Percentiles rank a stretch among this genome's conserved stretches.
phyloP scores from a whole-genome alignment of 2,113 vertebrate genomes.

The Lanius collurio region DNA sequence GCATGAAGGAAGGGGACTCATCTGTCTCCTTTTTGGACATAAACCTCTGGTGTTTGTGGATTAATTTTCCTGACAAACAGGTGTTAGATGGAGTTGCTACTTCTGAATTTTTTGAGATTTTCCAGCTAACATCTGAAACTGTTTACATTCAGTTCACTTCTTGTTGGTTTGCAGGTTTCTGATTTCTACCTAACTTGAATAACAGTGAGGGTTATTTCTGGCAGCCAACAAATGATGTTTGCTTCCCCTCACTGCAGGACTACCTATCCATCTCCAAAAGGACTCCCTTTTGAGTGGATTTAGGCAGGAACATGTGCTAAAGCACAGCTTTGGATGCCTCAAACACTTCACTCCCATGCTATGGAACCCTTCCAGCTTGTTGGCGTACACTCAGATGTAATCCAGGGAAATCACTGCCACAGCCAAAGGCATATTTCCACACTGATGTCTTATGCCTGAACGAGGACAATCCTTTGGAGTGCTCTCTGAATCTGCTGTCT shows the following conservation, averaged over 20 bases:
- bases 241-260: neutral
- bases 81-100: neutral
- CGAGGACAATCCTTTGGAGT: neutral
- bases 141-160: neutral
- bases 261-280: neutral
- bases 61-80: too few species aligned
- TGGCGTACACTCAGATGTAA: neutral
- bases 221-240: neutral
- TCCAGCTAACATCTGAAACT: neutral
- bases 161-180: neutral
- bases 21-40: too few species aligned
- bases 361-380: neutral
- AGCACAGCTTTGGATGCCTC: slow-evolving; percentile 2
- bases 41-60: too few species aligned
- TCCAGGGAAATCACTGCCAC: slow-evolving; percentile 18
- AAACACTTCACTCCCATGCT: neutral
- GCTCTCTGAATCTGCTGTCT: neutral
- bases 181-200: neutral
- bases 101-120: neutral
- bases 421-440: neutral
- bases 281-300: neutral
- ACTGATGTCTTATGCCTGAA: neutral
- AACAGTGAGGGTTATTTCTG: neutral
- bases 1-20: too few species aligned
- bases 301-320: neutral